Evolutionary conservation across 2,888 invertebrate species (phyloP), one percentile per base, ranked within the genome.

Genomic region (Stratiomys singularior): DNA sequence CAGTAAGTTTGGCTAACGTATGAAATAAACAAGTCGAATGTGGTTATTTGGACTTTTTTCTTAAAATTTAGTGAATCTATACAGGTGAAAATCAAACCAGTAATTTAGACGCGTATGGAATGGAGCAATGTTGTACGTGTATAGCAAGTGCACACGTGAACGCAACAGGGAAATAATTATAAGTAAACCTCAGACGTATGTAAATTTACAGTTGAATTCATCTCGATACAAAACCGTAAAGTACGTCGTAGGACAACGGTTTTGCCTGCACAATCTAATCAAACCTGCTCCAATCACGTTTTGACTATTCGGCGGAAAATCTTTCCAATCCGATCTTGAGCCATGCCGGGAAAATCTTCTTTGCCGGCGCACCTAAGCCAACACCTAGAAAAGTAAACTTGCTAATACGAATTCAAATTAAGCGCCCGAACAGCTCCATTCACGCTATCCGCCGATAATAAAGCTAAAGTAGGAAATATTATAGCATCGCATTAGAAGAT

Each of bases 191-290:
- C 52, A 72, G 25, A 27, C 30, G 23, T 23, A 74, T 60, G 60
- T 11, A 74, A 74, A 74, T 74, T 74, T 74, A 74, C 74, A 74
- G 74, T 74, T 58, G n/a, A 18, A 30, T 25, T 58, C 74, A 58
- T 74, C 74, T 58, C 18, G 21, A n/a, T 30, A 37, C 25, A 74
- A 25, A 74, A 74, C 74, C 74, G 74, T 74, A 74, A 74, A 74
- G 74, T 74, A 74, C 74, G 21, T 69, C 47, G 60, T 74, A 74
- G 74, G 74, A 74, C 74, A 74, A 74, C 74, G 74, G 74, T 74
- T 60, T 37, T 46, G 46, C 44, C 44, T 5, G 58, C 74, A 60
- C 58, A 3, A 58, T 58, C 74, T 58, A 44, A 74, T 60, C 74
- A 13, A 58, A 44, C 30, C 46, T 44, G 44, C 58, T 58, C 60